Conservation (phyloP, 1,140 invertebrate species). For the Penaeus vannamei region DNA sequence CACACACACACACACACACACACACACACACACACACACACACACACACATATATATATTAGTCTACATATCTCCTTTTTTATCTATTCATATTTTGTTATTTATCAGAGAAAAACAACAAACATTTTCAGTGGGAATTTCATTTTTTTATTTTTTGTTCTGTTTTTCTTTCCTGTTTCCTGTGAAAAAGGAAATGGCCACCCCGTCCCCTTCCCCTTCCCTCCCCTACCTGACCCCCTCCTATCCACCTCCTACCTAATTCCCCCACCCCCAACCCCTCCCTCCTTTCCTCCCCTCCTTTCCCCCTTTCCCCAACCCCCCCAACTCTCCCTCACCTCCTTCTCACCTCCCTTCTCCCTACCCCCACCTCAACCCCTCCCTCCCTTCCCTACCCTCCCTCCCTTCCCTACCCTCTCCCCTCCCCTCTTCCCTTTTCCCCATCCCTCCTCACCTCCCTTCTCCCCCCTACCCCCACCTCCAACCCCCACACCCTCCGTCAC, state of each 20-base stretch:
- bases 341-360: background rate
- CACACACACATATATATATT: constrained; percentile 7
- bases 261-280: background rate
- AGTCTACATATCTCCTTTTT: no score
- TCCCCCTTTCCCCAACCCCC: background rate
- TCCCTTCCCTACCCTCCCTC: no score
- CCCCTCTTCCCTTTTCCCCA: background rate
- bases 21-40: constrained; percentile 9
- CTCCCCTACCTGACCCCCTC: background rate
- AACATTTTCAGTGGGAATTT: no score
- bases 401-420: no score
- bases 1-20: constrained; percentile 1
- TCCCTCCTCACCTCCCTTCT: background rate
- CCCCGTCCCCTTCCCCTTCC: background rate
- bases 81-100: background rate
- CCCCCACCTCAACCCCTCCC: no score
- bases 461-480: background rate
- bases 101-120: background rate
- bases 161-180: no score
- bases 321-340: background rate
- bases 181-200: background rate
- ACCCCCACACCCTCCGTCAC: no score
- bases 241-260: background rate
- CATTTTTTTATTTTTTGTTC: no score
- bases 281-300: background rate